These are phyloP conservation scores for Girardinichthys multiradiatus DNA, from an alignment of 2,113 vertebrate genomes.

Conservation along the genomic window DNA sequence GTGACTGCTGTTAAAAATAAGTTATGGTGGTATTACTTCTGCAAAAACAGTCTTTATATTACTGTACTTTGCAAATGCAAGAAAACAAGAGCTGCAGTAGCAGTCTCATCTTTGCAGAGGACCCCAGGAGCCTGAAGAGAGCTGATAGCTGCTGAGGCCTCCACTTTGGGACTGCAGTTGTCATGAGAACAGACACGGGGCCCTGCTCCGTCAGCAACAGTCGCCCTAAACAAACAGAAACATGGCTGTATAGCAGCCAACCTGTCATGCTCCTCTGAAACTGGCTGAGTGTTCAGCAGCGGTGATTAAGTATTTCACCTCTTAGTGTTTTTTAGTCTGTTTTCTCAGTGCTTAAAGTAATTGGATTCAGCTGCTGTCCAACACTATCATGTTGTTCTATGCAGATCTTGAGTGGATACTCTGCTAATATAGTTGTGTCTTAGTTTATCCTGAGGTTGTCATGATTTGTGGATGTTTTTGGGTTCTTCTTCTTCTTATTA, in stretches of 20 bases:
- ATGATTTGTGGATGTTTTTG: too few species aligned
- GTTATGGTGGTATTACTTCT: not conserved
- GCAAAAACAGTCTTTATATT: conserved; percentile 29
- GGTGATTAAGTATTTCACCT: conserved; percentile 13
- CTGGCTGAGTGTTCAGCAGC: conserved; percentile 13
- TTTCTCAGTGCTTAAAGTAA: conserved; percentile 25
- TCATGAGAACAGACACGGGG: conserved; percentile 34
- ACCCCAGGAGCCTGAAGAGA: conserved; percentile 26
- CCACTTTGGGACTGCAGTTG: conserved; percentile 9
- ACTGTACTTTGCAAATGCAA: conserved; percentile 16
- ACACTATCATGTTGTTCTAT: not conserved
- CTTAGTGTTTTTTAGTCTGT: conserved; percentile 14
- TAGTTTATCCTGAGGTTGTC: too few species aligned
- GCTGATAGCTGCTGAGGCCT: conserved; percentile 31
- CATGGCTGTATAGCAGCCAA: conserved; percentile 21
- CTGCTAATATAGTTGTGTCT: not conserved
- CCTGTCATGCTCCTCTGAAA: conserved; percentile 6
- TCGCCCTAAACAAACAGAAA: conserved; percentile 23
- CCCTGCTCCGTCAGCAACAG: conserved; percentile 19
- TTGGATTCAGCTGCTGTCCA: conserved; percentile 7
- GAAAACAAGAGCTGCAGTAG: conserved; percentile 4
- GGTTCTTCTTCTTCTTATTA: too few species aligned
- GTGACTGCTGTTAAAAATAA: conserved; percentile 5
- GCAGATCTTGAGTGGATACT: conserved; percentile 2
- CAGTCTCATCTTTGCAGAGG: conserved; percentile 11